Percentiles rank a stretch among this genome's conserved stretches.
Evolutionary conservation across 2,888 invertebrate species (phyloP).

Genomic region (Heliconius ismenius): DNA sequence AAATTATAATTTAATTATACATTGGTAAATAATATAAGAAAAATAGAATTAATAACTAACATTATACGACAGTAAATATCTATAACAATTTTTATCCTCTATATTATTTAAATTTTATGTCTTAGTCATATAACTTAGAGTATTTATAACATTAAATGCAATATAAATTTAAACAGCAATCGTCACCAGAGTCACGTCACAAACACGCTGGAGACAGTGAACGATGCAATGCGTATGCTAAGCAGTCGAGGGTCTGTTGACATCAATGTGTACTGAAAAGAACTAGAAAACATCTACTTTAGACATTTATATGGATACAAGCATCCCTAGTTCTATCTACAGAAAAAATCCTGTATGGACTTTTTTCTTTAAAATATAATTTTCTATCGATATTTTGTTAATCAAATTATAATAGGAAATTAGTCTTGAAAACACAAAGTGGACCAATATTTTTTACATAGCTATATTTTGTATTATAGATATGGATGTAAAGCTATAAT

Average conservation of each 20-base stretch:
- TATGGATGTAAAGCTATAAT: no score
- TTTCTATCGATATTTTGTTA: background rate
- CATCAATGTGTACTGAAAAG: slow-evolving; percentile 57
- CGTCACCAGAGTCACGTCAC: slow-evolving; percentile 47
- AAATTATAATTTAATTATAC: no score
- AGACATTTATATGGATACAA: slow-evolving; percentile 7
- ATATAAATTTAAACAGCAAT: slow-evolving; percentile 30
- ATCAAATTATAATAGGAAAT: background rate
- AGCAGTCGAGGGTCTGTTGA: slow-evolving; percentile 55
- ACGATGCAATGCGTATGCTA: slow-evolving; percentile 70
- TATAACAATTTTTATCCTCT: background rate
- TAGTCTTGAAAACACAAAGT: background rate
- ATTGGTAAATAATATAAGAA: no score
- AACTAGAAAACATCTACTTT: slow-evolving; percentile 48
- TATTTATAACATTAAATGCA: background rate
- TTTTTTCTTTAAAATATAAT: background rate
- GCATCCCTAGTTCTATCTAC: background rate
- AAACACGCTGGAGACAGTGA: slow-evolving; percentile 48
- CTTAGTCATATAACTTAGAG: background rate
- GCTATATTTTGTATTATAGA: no score
- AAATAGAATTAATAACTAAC: no score
- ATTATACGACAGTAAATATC: background rate
- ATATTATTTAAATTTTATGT: background rate
- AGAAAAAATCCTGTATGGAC: background rate
- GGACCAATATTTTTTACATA: background rate